A percentile compares a stretch with the other conserved stretches of the same genome.
These are phyloP conservation scores for Cololabis saira DNA, from an alignment of 2,113 vertebrate genomes.

Conservation along the genomic window DNA sequence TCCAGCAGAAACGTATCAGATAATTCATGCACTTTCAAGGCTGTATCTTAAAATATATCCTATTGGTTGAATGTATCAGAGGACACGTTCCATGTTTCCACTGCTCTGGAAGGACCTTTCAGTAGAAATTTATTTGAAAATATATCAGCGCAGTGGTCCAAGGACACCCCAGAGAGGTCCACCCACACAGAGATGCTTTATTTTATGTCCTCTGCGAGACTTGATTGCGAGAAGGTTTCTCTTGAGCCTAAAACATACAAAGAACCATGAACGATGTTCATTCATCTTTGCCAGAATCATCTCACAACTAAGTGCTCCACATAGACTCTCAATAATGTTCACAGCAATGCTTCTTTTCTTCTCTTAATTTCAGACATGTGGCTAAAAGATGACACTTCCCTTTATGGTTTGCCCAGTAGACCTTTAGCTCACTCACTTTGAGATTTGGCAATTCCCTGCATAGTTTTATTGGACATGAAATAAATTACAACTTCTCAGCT, in stretches of 20 bases:
- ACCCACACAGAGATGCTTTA: constrained; percentile 53
- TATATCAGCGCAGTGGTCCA: constrained; percentile 5
- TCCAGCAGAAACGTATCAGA: not conserved
- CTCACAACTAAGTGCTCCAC: constrained; percentile 39
- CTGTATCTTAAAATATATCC: not conserved
- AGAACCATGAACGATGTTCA: constrained; percentile 14
- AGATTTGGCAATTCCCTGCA: constrained; percentile 38
- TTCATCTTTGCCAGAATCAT: constrained; percentile 41
- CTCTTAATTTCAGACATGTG: constrained; percentile 44
- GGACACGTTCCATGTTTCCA: constrained; percentile 3
- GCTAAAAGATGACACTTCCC: constrained; percentile 50
- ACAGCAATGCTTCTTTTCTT: constrained; percentile 50
- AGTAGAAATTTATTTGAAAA: constrained; percentile 31
- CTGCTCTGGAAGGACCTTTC: constrained; percentile 6
- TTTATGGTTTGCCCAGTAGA: constrained; percentile 36
- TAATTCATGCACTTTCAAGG: not conserved
- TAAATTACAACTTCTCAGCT: constrained; percentile 45
- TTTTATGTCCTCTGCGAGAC: constrained; percentile 31
- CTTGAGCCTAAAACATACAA: constrained; percentile 57
- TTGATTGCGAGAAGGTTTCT: constrained; percentile 28
- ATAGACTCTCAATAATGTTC: constrained; percentile 18
- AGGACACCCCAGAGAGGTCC: constrained; percentile 33
- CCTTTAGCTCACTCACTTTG: constrained; percentile 57
- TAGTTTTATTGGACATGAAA: constrained; percentile 53
- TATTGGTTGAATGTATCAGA: constrained; percentile 9